These are phyloP conservation scores for Smittia sp. DNA, from an alignment of 2,888 invertebrate species.

Conservation along the genomic window DNA sequence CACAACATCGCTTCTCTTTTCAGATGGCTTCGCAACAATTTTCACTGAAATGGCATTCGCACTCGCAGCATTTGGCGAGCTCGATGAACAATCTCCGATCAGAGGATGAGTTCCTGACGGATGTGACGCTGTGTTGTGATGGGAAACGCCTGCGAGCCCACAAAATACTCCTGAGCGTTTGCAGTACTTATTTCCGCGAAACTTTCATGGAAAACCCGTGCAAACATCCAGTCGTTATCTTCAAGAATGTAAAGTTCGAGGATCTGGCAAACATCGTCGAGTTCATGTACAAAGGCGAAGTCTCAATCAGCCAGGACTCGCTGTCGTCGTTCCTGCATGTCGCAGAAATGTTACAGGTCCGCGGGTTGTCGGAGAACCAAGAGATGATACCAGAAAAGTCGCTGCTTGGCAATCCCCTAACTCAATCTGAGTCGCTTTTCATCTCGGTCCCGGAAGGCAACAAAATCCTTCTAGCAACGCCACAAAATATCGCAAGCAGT, in stretches of 20 bases:
- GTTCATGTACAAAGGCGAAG: constrained; percentile 82
- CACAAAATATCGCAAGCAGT: constrained; percentile 27
- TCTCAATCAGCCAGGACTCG: constrained; percentile 76
- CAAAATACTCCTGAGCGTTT: constrained; percentile 79
- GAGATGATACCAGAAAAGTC: constrained; percentile 47
- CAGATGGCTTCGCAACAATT: constrained; percentile 67
- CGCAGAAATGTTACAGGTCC: constrained; percentile 72
- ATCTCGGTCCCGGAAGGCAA: constrained; percentile 34
- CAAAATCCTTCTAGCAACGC: constrained; percentile 28
- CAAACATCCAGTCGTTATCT: constrained; percentile 77
- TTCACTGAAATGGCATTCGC: constrained; percentile 84
- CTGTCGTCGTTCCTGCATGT: constrained; percentile 74
- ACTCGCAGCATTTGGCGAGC: constrained; percentile 74
- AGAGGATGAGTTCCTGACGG: constrained; percentile 67
- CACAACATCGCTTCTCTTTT: background rate
- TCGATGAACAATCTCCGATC: constrained; percentile 72
- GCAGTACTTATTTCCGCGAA: constrained; percentile 75
- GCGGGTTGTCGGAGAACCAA: constrained; percentile 67
- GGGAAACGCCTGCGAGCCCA: constrained; percentile 81
- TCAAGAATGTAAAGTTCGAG: constrained; percentile 73
- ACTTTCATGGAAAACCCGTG: constrained; percentile 74
- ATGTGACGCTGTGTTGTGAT: constrained; percentile 82
- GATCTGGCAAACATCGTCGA: constrained; percentile 75
- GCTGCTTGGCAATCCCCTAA: background rate
- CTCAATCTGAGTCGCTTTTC: constrained; percentile 25